These are phyloP conservation scores for Crioceris asparagi DNA, from an alignment of 2,888 invertebrate genomes.

Conservation along the genomic window DNA sequence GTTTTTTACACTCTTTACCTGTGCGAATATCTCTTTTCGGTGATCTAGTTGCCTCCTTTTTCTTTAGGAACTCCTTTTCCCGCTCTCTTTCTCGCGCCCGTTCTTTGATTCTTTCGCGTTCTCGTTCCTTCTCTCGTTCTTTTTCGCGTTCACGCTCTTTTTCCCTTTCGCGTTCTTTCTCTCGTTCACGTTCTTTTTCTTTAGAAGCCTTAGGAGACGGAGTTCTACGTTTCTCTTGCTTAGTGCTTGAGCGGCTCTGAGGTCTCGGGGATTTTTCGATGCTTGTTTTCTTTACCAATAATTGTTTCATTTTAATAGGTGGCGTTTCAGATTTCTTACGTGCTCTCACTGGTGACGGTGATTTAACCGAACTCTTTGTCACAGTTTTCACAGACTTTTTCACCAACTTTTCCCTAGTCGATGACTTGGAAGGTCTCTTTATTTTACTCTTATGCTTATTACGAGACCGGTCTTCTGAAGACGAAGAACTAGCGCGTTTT, in stretches of 20 bases:
- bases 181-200: constrained; percentile 33
- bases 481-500: constrained; percentile 32
- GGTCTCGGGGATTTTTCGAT: constrained; percentile 33
- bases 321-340: constrained; percentile 37
- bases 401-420: constrained; percentile 34
- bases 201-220: constrained; percentile 33
- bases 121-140: constrained; percentile 42
- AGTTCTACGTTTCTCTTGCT: constrained; percentile 35
- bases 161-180: constrained; percentile 33
- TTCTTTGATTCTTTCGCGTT: constrained; percentile 40
- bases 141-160: constrained; percentile 33
- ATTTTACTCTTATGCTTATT: constrained; percentile 42
- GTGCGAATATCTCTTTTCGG: constrained; percentile 32
- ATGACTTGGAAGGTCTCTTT: constrained; percentile 35
- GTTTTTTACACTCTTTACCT: constrained; percentile 31
- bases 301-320: constrained; percentile 30
- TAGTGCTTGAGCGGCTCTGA: constrained; percentile 21
- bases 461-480: constrained; percentile 48
- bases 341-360: constrained; percentile 30
- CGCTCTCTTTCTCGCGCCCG: constrained; percentile 29
- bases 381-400: constrained; percentile 35
- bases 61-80: constrained; percentile 35
- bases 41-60: constrained; percentile 29
- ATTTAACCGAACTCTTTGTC: constrained; percentile 22
- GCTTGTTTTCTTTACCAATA: constrained; percentile 22